Conservation (phyloP, 1,140 invertebrate species). For the Aphaenogaster floridana region DNA sequence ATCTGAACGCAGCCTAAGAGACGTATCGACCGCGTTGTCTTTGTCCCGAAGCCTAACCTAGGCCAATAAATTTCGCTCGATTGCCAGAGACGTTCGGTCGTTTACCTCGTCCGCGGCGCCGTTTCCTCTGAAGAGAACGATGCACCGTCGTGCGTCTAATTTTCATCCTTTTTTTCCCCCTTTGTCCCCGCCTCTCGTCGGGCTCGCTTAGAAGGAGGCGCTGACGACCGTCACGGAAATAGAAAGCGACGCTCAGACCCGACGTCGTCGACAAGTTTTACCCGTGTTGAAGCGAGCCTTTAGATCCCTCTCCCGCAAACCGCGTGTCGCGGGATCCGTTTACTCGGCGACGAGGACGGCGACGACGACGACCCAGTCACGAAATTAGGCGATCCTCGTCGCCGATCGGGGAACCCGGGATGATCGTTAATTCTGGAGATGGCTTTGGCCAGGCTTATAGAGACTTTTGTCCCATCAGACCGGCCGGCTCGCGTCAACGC, state of each 20-base stretch:
- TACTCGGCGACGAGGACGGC: not conserved
- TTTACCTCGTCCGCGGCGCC: slow-evolving; percentile 59
- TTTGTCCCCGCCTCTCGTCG: slow-evolving; percentile 16
- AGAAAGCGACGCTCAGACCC: slow-evolving; percentile 43
- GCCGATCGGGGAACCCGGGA: slow-evolving; percentile 15
- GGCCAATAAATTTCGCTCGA: slow-evolving; percentile 70
- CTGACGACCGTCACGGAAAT: slow-evolving; percentile 48
- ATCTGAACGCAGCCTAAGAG: too few relatives aligned
- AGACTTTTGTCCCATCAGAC: slow-evolving; percentile 19
- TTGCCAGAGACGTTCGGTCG: slow-evolving; percentile 55
- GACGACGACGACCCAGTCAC: slow-evolving; percentile 15
- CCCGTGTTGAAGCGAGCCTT: slow-evolving; percentile 39
- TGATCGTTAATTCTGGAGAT: slow-evolving; percentile 42
- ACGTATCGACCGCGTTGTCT: not conserved
- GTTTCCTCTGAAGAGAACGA: slow-evolving; percentile 37
- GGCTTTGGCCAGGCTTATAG: slow-evolving; percentile 5
- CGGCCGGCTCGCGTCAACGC: not conserved
- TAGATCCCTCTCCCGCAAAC: not conserved
- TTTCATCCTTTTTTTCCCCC: slow-evolving; percentile 52
- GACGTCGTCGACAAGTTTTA: slow-evolving; percentile 23
- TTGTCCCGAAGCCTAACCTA: slow-evolving; percentile 69
- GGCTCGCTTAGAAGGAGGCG: slow-evolving; percentile 39
- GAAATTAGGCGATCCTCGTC: slow-evolving; percentile 44
- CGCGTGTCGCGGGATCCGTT: slow-evolving; percentile 18
- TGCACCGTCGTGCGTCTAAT: slow-evolving; percentile 50